Base-by-base conservation (phyloP, 2,888 invertebrate genomes). In the Mechanitis mazaeus region DNA sequence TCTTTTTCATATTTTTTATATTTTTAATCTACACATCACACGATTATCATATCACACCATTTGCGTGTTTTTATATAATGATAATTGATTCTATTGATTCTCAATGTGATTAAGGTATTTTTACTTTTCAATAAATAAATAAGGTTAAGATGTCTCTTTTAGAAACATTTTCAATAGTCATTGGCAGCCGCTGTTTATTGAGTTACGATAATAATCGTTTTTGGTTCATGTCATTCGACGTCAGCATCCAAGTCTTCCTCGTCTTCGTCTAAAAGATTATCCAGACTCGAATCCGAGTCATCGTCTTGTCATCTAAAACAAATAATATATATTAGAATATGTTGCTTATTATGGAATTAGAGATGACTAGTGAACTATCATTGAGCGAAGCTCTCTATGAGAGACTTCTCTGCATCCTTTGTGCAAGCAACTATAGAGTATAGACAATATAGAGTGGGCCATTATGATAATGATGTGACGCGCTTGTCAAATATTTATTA, bases 241-340 rank as follows among this genome's bases (percentile, higher is more conserved):
- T 85, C 84, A 64, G 80, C 80, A 63, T 88, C 83, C 64, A 73
- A 74, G 38, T 85, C 87, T 63, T 87, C 85, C 64, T 85, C 85
- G 64, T 85, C 85, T 56, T 76, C 78, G 67, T 85, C 85, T 69
- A 91, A 79, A 67, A 91, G 78, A 72, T 89, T 85, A 67, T 91
- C 90, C 75, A 91, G 87, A 85, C 90, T 90, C 84, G 90, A 76
- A 74, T 91, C 91, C 83, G 90, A 89, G 87, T 90, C 90, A 64
- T 81, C 84, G 68, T 89, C 89, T 65, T 90, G 91, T 91, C 91
- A 90, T 87, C 90, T 90, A 76, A 33, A 64, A 77, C 76, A 9
- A 50, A 58, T 50, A 53, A 20, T 12, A 11, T 56, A 12, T 47
- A 42, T 54, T 12, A 38, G 38, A 35, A 2, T 33, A 7, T 33